These are phyloP conservation scores for Coleophora flavipennella DNA, from an alignment of 2,888 invertebrate genomes.

Conservation along the genomic window DNA sequence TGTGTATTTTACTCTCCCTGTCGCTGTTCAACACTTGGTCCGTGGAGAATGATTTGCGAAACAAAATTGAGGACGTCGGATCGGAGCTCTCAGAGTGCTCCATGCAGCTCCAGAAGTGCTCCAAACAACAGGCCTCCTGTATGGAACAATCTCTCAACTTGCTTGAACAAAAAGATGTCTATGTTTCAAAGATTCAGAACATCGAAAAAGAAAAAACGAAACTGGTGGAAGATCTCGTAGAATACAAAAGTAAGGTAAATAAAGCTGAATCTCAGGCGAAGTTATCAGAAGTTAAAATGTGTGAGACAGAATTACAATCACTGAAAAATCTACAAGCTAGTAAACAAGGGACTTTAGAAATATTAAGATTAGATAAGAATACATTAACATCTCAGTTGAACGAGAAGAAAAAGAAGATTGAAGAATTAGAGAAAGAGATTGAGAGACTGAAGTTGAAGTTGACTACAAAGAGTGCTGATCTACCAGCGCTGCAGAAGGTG, in stretches of 20 bases:
- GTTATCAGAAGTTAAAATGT: constrained; percentile 48
- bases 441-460: constrained; percentile 42
- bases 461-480: constrained; percentile 48
- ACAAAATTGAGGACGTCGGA: constrained; percentile 42
- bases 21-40: constrained; percentile 66
- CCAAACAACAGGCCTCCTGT: constrained; percentile 51
- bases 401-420: constrained; percentile 52
- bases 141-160: constrained; percentile 56
- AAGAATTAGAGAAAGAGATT: constrained; percentile 53
- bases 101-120: constrained; percentile 55
- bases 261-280: constrained; percentile 53
- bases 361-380: constrained; percentile 57
- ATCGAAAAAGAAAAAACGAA: constrained; percentile 45
- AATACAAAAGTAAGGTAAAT: constrained; percentile 36
- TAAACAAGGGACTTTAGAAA: constrained; percentile 55
- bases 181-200: constrained; percentile 45
- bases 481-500: constrained; percentile 40
- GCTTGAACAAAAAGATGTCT: constrained; percentile 51
- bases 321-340: constrained; percentile 61
- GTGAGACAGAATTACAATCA: constrained; percentile 60
- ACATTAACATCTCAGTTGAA: constrained; percentile 47
- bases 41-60: constrained; percentile 53
- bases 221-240: constrained; percentile 37
- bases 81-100: constrained; percentile 57
- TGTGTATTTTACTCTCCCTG: constrained; percentile 56